Percentiles rank a stretch among this genome's conserved stretches.
Evolutionary conservation across 1,140 invertebrate species (phyloP).

Genomic region (Oryctes rhinoceros): DNA sequence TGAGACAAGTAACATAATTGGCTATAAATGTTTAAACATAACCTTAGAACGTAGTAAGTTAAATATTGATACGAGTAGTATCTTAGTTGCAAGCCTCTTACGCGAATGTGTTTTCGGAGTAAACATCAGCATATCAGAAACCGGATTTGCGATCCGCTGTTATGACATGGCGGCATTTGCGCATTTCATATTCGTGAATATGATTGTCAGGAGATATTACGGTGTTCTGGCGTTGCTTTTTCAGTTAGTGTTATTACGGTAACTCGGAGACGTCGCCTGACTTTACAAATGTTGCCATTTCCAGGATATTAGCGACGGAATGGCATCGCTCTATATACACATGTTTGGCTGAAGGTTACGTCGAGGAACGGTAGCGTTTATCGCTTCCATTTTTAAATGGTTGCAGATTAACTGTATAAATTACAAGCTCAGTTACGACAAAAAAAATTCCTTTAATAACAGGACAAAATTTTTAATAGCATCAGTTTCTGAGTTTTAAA

Average conservation of each 20-base stretch:
- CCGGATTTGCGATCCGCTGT: slow-evolving; percentile 2
- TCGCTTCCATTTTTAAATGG: neutral
- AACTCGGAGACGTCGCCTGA: neutral
- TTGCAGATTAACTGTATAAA: neutral
- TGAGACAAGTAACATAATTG: too few species aligned
- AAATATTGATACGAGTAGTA: neutral
- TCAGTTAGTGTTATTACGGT: slow-evolving; percentile 9
- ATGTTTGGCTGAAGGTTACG: neutral
- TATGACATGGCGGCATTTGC: neutral
- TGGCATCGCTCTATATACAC: neutral
- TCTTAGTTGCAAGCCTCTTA: neutral
- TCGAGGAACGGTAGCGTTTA: neutral
- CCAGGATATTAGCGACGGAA: slow-evolving; percentile 1
- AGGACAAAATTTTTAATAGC: too few species aligned
- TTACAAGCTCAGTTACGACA: neutral
- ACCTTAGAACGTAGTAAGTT: neutral
- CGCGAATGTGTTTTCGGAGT: slow-evolving; percentile 15
- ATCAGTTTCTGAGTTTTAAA: too few species aligned
- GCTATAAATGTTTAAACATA: too few species aligned
- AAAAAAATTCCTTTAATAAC: too few species aligned
- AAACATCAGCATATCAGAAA: slow-evolving; percentile 18
- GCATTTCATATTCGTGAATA: neutral
- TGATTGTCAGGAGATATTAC: slow-evolving; percentile 18
- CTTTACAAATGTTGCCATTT: slow-evolving; percentile 6
- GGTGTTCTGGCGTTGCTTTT: neutral